Evolutionary conservation across 2,888 invertebrate species (phyloP).

Genomic region (Dascillus cervinus): DNA sequence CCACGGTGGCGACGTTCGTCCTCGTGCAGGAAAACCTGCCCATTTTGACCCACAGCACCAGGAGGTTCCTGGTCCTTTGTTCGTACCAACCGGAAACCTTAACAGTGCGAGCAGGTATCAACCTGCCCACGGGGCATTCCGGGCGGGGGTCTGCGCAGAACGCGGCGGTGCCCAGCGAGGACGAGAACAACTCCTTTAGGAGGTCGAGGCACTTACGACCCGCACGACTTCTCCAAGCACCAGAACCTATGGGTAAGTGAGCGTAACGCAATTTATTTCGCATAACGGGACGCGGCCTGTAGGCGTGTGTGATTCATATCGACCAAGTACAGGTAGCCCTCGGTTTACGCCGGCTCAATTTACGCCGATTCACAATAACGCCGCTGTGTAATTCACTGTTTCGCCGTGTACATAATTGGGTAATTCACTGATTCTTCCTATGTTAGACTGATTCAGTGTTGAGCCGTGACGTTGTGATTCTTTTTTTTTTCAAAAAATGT

Average conservation of each 20-base stretch:
- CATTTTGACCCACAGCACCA: slow-evolving; percentile 67
- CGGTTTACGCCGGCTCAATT: no score
- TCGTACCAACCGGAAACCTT: slow-evolving; percentile 76
- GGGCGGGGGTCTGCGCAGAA: slow-evolving; percentile 44
- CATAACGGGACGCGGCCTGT: no score
- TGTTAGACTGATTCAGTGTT: no score
- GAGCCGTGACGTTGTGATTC: no score
- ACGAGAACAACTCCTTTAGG: slow-evolving; percentile 28
- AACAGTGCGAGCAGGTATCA: slow-evolving; percentile 72
- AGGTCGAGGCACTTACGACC: slow-evolving; percentile 29
- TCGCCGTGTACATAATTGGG: no score
- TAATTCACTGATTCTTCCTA: no score
- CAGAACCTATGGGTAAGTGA: slow-evolving; percentile 37
- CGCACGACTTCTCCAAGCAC: slow-evolving; percentile 32
- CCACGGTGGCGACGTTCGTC: slow-evolving; percentile 74
- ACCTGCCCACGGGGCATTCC: slow-evolving; percentile 49
- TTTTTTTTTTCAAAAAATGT: no score
- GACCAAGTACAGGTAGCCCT: no score
- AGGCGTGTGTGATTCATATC: no score
- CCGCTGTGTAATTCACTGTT: no score
- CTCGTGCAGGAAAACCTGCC: slow-evolving; percentile 77
- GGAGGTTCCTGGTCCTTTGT: slow-evolving; percentile 72
- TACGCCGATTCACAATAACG: no score
- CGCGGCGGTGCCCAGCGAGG: slow-evolving; percentile 25
- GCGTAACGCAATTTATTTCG: no score